Base-by-base conservation (phyloP, 2,797 vertebrate genomes). In the Ataeniobius toweri region DNA sequence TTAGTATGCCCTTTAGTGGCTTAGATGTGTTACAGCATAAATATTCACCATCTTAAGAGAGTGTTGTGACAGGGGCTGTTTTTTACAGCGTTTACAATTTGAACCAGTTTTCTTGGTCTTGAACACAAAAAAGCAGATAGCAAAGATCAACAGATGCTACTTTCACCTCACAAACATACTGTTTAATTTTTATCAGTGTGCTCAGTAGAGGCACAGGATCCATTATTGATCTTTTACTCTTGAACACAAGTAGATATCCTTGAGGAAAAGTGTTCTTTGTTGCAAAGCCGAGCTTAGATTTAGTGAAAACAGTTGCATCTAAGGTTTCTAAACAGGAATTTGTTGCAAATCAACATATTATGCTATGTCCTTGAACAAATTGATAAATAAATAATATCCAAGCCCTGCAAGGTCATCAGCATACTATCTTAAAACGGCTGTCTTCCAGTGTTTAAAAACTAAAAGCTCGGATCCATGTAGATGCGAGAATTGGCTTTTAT, bases 151-250 rank as follows among this genome's bases (percentile, higher is more conserved):
- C 92, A 90, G 74, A 51, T 80, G 83, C 71, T 85, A 74, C 81
- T 88, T 86, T 92, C 24, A 82, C 78, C 87, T 91, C 78, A 90
- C 82, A 90, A 86, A 91, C 84, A 87, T 83, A 65, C 83, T 81
- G 51, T 51, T 58, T 68, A 79, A 84, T 86, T 89, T 83, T 74
- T 81, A 87, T 88, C 78, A 83, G 73, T 71, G 73, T 81, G 77
- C 76, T 78, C 61, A 76, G 81, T 78, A 26, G 56, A 88, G 82
- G 80, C 74, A 90, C 71, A 89, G 73, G 78, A 89, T 86, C 68
- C 68, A 83, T 82, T 91, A 92, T 92, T 91, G 92, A 92, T 94
- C 83, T 86, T 46, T 83, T 78, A 89, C 81, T 90, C 79, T 77
- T 77, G 46, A 86, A 91, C 83, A 86, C 69, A 12, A 78, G 79